Evolutionary conservation across 1,140 invertebrate genomes (phyloP), one percentile per base, ranked within the genome.

Genomic region (Drosophila setifemur): DNA sequence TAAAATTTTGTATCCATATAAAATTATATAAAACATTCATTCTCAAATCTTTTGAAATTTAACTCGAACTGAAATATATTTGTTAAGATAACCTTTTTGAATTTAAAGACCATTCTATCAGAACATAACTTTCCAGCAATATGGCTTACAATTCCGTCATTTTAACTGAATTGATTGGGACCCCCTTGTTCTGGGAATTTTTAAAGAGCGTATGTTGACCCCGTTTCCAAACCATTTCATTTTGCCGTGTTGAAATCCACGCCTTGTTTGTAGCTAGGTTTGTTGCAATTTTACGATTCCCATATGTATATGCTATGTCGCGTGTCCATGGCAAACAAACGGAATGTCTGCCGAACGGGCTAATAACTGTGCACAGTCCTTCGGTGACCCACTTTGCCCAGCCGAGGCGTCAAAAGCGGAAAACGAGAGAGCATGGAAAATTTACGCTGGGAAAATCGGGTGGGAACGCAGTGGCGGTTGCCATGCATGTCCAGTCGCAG

Each of bases 291-390:
- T 58, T 58, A 60, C 52, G 52, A 55, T 52, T 52, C 45, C 26
- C 9, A 68, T 26, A 53, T 48, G n/a, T 29, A 63, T 18, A 61
- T 31, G 64, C 47, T 25, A 43, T 64, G 57, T 83, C 74, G 79
- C 79, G 81, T 86, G 79, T 70, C 52, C 52, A 42, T 21, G 66
- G 31, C 64, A 58, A 70, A 70, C 55, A 67, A 55, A 37, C 18
- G 26, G 47, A 81, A 78, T 57, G 40, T 69, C 57, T 63, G 73
- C 53, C 74, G 69, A 52, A 48, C 21, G 6, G 53, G 44, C 68
- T 63, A 74, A 86, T 73, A 79, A 83, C 71, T 66, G 70, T 73
- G 64, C 57, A 61, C 66, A 67, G 74, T 85, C 75, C 81, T 81
- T 75, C 42, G 57, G 42, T 81, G 81, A 85, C 81, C 81, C 61